phyloP scores from a whole-genome alignment of 1,140 invertebrate species.

The Apis dorsata region DNA sequence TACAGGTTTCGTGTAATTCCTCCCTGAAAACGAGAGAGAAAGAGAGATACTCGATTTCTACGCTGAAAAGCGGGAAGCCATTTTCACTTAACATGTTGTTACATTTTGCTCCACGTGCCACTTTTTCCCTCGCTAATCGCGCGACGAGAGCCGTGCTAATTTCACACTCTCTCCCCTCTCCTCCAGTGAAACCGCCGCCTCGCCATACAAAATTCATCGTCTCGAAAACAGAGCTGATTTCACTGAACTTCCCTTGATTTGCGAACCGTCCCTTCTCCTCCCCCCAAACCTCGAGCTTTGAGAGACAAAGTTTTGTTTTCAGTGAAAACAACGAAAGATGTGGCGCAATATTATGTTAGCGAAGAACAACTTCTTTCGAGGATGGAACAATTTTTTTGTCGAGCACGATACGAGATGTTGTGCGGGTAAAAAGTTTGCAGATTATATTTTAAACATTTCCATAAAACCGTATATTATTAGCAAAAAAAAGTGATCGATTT shows the following conservation, averaged over 20 bases:
- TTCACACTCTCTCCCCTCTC: neutral
- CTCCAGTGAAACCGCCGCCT: neutral
- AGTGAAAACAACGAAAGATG: neutral
- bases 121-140: neutral
- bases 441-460: too few species aligned
- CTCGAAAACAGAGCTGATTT: too few species aligned
- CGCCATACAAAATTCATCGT: neutral
- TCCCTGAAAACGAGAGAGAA: neutral
- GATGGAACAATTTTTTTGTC: too few species aligned
- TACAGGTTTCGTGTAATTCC: neutral
- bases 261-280: too few species aligned
- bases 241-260: too few species aligned
- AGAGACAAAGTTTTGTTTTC: neutral
- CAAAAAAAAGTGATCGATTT: too few species aligned
- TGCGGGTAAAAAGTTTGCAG: too few species aligned
- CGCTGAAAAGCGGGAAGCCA: neutral
- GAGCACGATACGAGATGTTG: too few species aligned
- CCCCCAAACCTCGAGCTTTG: too few species aligned
- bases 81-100: constrained; percentile 26
- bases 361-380: too few species aligned
- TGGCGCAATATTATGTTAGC: too few species aligned
- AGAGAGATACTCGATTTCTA: neutral
- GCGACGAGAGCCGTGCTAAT: constrained; percentile 18
- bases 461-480: too few species aligned
- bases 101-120: neutral